Base-by-base conservation (phyloP, 2,113 vertebrate genomes). In the Spea bombifrons region DNA sequence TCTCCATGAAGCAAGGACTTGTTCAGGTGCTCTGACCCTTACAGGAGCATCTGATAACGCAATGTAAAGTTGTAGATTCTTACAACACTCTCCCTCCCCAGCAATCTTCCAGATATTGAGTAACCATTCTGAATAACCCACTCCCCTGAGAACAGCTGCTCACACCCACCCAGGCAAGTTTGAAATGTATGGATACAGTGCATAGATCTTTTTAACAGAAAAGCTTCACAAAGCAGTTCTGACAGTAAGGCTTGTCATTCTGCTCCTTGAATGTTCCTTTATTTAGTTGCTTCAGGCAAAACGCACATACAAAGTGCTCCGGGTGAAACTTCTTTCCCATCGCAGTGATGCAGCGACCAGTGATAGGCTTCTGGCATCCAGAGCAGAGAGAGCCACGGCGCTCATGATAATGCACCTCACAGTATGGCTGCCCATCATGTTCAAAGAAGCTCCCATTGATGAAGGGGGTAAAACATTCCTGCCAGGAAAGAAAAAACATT, bases 251-350 rank as follows among this genome's bases (percentile, higher is more conserved):
- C 88, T 99, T 99, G 92, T 98, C 96, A 0, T 99, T 99, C 84
- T 99, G 96, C 91, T 99, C 97, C 88, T 99, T 99, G 88, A 99
- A 99, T 84, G 97, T 99, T 88, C 97, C 97, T 90, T 99, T 99
- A 91, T 99, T 99, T 86, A 99, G 97, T 83, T 99, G 97, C 86
- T 98, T 99, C 87, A 99, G 94, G 87, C 97, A 98, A 90, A 99
- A 99, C 90, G 97, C 97, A 47, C 97, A 99, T 84, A 98, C 97
- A 55, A 99, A 99, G 88, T 99, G 97, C 93, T 99, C 97, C 0
- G 97, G 97, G 87, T 99, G 97, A 84, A 99, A 99, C 89, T 99
- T 99, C 92, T 96, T 96, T 86, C 93, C 87, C 97, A 99, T 99
- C 75, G 97, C 97, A 0, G 97, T 98, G 92, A 99, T 99, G 83